These are phyloP conservation scores for Rutpela maculata DNA, from an alignment of 2,888 invertebrate genomes.

Conservation along the genomic window DNA sequence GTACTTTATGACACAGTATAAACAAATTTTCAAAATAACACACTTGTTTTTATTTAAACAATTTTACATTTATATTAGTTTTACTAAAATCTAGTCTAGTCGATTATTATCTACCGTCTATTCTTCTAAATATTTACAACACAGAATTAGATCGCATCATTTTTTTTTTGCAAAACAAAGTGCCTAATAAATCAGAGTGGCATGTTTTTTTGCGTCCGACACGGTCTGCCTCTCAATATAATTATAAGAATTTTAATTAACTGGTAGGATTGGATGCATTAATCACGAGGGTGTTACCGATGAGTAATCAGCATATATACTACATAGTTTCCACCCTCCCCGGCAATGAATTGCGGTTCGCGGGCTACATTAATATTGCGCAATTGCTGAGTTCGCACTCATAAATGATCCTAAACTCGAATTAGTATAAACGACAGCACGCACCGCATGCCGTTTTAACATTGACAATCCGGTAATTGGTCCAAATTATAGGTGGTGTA, in stretches of 20 bases:
- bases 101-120: too few species aligned
- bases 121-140: too few species aligned
- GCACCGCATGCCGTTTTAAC: constrained; percentile 40
- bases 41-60: too few species aligned
- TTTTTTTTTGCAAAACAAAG: constrained; percentile 37
- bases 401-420: constrained; percentile 60
- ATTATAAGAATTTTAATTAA: constrained; percentile 73
- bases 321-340: constrained; percentile 60
- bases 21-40: too few species aligned
- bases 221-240: constrained; percentile 64
- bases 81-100: too few species aligned
- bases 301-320: constrained; percentile 70
- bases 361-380: constrained; percentile 66
- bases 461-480: constrained; percentile 39
- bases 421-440: constrained; percentile 43
- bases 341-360: constrained; percentile 53
- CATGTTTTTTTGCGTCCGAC: constrained; percentile 56
- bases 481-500: constrained; percentile 33
- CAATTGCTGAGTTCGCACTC: constrained; percentile 68
- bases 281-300: constrained; percentile 71
- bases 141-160: neutral
- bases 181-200: constrained; percentile 61
- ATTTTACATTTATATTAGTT: too few species aligned
- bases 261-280: constrained; percentile 70
- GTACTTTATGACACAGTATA: too few species aligned